A percentile compares a stretch with the other conserved stretches of the same genome.
phyloP scores from a whole-genome alignment of 2,113 vertebrate genomes.

The Prinia subflava region DNA sequence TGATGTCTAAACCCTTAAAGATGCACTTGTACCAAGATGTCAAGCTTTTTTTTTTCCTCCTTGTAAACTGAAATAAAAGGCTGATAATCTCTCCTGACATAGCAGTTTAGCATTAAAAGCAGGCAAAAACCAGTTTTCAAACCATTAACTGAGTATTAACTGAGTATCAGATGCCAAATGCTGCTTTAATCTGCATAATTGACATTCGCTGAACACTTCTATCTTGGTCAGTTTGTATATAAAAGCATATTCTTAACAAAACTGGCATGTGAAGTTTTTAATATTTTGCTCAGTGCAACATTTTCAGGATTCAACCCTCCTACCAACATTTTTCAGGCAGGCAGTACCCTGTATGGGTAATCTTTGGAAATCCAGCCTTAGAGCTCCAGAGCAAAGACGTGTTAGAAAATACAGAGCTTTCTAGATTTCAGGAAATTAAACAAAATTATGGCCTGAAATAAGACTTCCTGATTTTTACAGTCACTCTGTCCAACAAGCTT shows the following conservation, averaged over 20 bases:
- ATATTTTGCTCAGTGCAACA: neutral
- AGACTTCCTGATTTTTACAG: constrained; percentile 1
- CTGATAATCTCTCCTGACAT: neutral
- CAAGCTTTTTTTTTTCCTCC: neutral
- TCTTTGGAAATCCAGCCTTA: neutral
- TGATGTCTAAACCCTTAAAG: neutral
- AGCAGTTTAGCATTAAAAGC: neutral
- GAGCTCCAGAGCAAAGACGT: neutral
- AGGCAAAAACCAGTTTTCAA: neutral
- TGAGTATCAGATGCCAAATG: neutral
- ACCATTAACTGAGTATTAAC: neutral
- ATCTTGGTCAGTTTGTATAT: neutral
- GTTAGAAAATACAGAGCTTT: neutral
- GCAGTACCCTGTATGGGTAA: neutral
- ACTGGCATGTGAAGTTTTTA: neutral
- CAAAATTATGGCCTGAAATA: neutral
- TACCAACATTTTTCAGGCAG: neutral
- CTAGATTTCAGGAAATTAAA: neutral
- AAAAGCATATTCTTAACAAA: neutral
- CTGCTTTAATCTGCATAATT: neutral
- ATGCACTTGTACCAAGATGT: neutral
- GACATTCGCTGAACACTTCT: neutral
- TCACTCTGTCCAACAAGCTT: constrained; percentile 10
- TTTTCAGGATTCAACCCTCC: neutral
- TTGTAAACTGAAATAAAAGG: neutral